Evolutionary conservation across 2,113 vertebrate genomes (phyloP), one percentile per base, ranked within the genome.

Genomic region (Ailuropoda melanoleuca): DNA sequence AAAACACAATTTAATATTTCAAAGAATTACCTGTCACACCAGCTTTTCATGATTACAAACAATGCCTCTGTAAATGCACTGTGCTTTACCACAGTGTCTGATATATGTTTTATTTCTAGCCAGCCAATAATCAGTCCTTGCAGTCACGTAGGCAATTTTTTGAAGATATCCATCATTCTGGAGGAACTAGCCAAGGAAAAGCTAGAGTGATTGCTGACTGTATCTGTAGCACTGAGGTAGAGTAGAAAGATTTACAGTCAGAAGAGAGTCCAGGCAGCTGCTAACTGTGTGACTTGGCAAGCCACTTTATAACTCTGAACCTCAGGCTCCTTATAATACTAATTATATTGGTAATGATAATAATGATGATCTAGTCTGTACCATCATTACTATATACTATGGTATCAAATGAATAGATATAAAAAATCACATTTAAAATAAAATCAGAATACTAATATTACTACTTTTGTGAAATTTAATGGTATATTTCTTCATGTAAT

Each of bases 1-100:
- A 97, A 96, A 97, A 92, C 74, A 88, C n/a, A 60, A 91, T 91
- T 97, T 95, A 96, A 94, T 94, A 98, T 96, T 97, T 98, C n/a
- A 95, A 95, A 96, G 96, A 96, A 95, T 66, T 77, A 81, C 81
- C 92, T 96, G 88, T 62, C 84, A 78, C 34, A 55, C 56, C 14
- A 93, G 62, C 37, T 81, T 98, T 95, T 72, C 68, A 50, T 60
- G 94, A 96, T 97, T 97, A 96, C 97, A 96, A 98, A 96, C 92
- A 95, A 95, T 74, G 56, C 74, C 21, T 96, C 90, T 70, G 18
- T 90, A 90, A 93, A 88, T 62, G 72, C 12, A 46, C 50, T 37
- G 81, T 90, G 29, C 23, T 91, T 88, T 70, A 55, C 88, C 64
- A 53, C 62, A 46, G n/a, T n/a, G 43, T 88, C 90, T 94, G 84